A percentile compares a stretch with the other conserved stretches of the same genome.
phyloP scores from a whole-genome alignment of 2,113 vertebrate genomes.

The Jacana jacana region DNA sequence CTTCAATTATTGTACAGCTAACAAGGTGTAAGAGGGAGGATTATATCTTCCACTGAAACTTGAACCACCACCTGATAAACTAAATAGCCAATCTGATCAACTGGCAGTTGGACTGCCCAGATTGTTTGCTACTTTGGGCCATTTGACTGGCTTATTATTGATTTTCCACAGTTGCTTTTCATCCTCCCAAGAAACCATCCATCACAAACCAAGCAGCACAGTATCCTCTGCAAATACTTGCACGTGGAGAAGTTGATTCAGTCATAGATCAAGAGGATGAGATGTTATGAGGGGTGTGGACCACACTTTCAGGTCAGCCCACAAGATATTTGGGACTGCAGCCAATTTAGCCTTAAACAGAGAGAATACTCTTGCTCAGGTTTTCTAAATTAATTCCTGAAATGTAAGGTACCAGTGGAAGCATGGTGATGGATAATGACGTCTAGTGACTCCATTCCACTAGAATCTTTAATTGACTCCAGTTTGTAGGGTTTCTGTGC shows the following conservation, averaged over 20 bases:
- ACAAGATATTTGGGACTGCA: not conserved
- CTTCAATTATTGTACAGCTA: not conserved
- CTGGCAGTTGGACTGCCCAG: not conserved
- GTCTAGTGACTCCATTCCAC: not conserved
- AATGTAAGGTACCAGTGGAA: not conserved
- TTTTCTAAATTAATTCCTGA: conserved; percentile 35
- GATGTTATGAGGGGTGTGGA: not conserved
- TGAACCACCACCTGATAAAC: not conserved
- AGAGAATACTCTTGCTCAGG: not conserved
- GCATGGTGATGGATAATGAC: not conserved
- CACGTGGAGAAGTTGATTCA: not conserved
- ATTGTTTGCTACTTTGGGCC: not conserved
- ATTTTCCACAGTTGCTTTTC: not conserved
- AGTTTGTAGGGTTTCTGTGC: not conserved
- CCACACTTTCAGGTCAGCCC: not conserved
- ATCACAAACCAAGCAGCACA: not conserved
- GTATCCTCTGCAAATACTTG: not conserved
- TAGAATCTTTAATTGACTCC: not conserved
- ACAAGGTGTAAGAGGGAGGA: not conserved
- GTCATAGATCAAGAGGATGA: not conserved
- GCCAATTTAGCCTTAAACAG: not conserved
- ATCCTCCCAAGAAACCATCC: not conserved
- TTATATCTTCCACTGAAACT: not conserved
- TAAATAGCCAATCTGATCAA: not conserved
- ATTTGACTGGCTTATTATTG: not conserved